These are phyloP conservation scores for Zootoca vivipara DNA, from an alignment of 2,113 vertebrate species.

Conservation along the genomic window DNA sequence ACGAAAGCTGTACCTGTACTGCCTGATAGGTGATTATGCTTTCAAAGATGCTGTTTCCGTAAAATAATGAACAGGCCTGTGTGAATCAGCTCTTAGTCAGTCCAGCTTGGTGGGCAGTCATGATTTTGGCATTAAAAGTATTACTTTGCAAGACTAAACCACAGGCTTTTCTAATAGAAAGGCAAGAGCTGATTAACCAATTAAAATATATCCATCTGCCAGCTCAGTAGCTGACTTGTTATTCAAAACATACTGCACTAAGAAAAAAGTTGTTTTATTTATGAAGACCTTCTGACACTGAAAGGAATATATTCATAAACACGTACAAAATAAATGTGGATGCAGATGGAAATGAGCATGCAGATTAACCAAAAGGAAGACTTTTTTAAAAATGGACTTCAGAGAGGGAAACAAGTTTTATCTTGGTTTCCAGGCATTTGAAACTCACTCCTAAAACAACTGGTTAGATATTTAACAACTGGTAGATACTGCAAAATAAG, in stretches of 20 bases:
- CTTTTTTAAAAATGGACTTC: constrained; percentile 55
- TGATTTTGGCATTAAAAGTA: constrained; percentile 66
- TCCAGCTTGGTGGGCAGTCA: constrained; percentile 36
- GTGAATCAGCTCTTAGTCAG: constrained; percentile 47
- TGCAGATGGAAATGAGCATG: constrained; percentile 63
- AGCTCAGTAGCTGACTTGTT: constrained; percentile 65
- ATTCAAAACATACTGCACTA: constrained; percentile 72
- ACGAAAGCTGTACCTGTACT: not conserved
- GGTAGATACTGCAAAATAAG: constrained; percentile 46
- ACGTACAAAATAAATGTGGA: constrained; percentile 71
- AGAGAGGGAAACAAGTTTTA: constrained; percentile 56
- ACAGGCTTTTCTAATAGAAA: constrained; percentile 71
- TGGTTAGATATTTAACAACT: constrained; percentile 18
- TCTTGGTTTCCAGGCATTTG: constrained; percentile 56
- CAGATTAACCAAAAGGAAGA: constrained; percentile 42
- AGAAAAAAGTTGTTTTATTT: constrained; percentile 77
- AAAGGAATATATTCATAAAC: constrained; percentile 70
- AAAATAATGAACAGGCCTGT: not conserved
- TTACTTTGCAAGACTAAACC: constrained; percentile 69
- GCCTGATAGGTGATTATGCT: not conserved
- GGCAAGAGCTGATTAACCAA: constrained; percentile 70
- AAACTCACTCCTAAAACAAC: constrained; percentile 58
- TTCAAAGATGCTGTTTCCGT: not conserved
- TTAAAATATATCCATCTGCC: constrained; percentile 81
- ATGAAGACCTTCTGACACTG: constrained; percentile 75